Conservation (phyloP, 2,113 vertebrate species). For the Microcebus murinus region DNA sequence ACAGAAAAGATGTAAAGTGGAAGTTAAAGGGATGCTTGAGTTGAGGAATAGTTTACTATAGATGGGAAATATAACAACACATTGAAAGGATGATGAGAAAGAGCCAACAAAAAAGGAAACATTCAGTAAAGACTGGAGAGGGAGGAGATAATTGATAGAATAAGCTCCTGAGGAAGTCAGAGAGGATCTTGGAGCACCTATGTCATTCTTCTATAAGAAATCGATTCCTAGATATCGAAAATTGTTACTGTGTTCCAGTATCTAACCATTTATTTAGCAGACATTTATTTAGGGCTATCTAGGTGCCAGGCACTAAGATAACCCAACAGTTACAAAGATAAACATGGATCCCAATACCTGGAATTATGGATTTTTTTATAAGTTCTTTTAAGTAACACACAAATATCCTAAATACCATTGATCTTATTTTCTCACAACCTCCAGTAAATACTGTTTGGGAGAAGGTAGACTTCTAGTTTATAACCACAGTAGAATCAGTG, state of each 20-base stretch:
- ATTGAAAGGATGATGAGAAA: not conserved
- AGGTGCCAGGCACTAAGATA: not conserved
- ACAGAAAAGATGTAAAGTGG: not conserved
- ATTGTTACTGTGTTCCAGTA: not conserved
- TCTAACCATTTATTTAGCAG: not conserved
- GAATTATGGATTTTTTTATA: not conserved
- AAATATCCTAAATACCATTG: not conserved
- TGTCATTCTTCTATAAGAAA: not conserved
- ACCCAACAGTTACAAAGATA: not conserved
- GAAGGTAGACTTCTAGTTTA: not conserved
- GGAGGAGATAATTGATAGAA: not conserved
- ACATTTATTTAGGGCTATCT: not conserved
- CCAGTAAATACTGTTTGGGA: not conserved
- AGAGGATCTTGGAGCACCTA: not conserved
- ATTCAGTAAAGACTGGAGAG: not conserved
- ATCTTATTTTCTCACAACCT: not conserved
- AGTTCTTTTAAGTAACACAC: not conserved
- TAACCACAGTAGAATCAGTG: not conserved
- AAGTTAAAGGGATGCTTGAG: slow-evolving; percentile 60
- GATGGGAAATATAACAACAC: not conserved
- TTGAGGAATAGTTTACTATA: not conserved
- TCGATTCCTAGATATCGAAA: not conserved
- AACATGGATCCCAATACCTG: not conserved
- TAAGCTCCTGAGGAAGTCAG: not conserved
- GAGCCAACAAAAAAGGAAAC: not conserved